phyloP scores from a whole-genome alignment of 2,797 vertebrate genomes.

The Limnodromus scolopaceus region DNA sequence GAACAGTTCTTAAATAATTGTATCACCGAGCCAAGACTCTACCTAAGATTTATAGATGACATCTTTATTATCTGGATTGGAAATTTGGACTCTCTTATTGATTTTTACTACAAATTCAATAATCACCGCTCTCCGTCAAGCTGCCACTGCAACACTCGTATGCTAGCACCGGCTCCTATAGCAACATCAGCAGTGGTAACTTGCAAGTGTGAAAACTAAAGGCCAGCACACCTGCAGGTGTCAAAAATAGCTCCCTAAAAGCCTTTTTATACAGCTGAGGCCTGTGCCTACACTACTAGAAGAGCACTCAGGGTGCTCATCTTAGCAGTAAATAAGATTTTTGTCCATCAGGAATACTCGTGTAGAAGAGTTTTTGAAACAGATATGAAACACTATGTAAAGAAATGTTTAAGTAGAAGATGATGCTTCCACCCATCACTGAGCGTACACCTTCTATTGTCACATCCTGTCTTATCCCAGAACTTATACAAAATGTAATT shows the following conservation, averaged over 20 bases:
- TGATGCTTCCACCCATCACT: neutral
- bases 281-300: neutral
- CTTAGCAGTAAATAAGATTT: neutral
- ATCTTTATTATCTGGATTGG: conserved; percentile 1
- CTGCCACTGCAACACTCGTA: neutral
- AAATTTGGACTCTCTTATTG: conserved; percentile 32
- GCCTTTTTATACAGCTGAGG: neutral
- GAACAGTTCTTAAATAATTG: conserved; percentile 16
- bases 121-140: conserved; percentile 27
- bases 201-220: neutral
- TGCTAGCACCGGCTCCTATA: neutral
- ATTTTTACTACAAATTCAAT: conserved; percentile 52
- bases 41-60: conserved; percentile 2
- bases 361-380: neutral
- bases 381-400: neutral
- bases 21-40: neutral
- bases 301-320: neutral
- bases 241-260: neutral
- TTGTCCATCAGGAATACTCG: neutral
- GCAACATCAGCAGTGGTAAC: neutral
- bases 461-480: neutral
- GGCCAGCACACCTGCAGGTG: neutral
- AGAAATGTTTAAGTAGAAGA: neutral
- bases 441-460: neutral
- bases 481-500: neutral